Percentiles rank a stretch among this genome's conserved stretches.
phyloP scores from a whole-genome alignment of 2,888 invertebrate genomes.

The Eurois occulta region DNA sequence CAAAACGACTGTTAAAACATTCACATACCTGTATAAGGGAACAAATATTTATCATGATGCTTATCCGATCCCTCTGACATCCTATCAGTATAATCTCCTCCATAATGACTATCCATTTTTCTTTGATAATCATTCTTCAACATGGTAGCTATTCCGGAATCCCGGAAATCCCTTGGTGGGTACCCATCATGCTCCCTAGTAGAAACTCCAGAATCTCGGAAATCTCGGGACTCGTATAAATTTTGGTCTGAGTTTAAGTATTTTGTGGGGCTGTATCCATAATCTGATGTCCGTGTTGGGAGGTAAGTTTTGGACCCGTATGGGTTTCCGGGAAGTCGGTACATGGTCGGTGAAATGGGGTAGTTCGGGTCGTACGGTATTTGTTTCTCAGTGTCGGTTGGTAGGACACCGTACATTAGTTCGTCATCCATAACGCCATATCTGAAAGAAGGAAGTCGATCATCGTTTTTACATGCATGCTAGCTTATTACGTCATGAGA shows the following conservation, averaged over 20 bases:
- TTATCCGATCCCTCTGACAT: conserved; percentile 93
- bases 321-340: conserved; percentile 85
- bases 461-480: background rate
- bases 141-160: conserved; percentile 88
- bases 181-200: conserved; percentile 86
- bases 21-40: conserved; percentile 94
- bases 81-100: conserved; percentile 91
- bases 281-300: conserved; percentile 85
- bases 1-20: conserved; percentile 18
- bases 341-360: conserved; percentile 88
- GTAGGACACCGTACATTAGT: conserved; percentile 85
- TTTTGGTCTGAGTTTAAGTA: conserved; percentile 83
- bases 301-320: conserved; percentile 89
- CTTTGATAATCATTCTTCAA: conserved; percentile 89
- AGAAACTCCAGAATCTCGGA: conserved; percentile 81
- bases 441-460: conserved; percentile 69
- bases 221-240: conserved; percentile 85
- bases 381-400: conserved; percentile 86
- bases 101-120: conserved; percentile 86
- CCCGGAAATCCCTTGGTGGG: conserved; percentile 85
- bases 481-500: background rate
- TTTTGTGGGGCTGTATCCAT: conserved; percentile 88
- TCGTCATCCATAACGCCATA: conserved; percentile 88
- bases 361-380: conserved; percentile 88
- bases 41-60: conserved; percentile 95